These are phyloP conservation scores for Lepidonotus clava DNA, from an alignment of 2,888 invertebrate species.

Conservation along the genomic window DNA sequence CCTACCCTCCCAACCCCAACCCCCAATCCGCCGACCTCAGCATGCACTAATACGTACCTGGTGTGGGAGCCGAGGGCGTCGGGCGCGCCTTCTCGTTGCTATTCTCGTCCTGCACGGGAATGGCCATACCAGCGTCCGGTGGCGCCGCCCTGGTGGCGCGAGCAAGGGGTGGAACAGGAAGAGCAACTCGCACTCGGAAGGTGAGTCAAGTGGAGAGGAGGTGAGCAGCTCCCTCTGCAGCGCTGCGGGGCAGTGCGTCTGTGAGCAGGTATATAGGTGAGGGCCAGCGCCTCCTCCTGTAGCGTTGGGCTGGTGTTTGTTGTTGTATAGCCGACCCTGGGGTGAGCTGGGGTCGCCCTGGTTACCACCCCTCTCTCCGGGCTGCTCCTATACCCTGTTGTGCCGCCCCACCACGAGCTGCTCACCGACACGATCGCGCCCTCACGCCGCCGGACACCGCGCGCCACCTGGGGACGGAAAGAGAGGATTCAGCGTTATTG, in stretches of 20 bases:
- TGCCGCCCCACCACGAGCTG: too few relatives aligned
- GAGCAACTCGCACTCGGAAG: not conserved
- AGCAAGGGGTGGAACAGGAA: not conserved
- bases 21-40: too few relatives aligned
- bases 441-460: not conserved
- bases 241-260: not conserved
- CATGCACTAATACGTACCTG: not conserved
- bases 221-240: not conserved
- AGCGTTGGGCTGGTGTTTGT: too few relatives aligned
- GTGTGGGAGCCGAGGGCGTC: too few relatives aligned
- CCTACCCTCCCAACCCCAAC: too few relatives aligned
- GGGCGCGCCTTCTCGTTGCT: slow-evolving; percentile 22
- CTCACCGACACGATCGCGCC: not conserved
- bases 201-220: too few relatives aligned
- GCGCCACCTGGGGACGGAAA: not conserved
- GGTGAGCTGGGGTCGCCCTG: not conserved
- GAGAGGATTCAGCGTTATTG: not conserved
- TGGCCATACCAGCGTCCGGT: not conserved
- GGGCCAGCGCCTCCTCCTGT: not conserved
- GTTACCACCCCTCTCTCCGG: too few relatives aligned
- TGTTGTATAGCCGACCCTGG: too few relatives aligned
- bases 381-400: too few relatives aligned
- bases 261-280: not conserved
- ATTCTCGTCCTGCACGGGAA: slow-evolving; percentile 6
- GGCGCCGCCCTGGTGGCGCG: not conserved